Percentiles rank a stretch among this genome's conserved stretches.
These are phyloP conservation scores for Nomada lathburiana DNA, from an alignment of 2,888 invertebrate genomes.

Conservation along the genomic window DNA sequence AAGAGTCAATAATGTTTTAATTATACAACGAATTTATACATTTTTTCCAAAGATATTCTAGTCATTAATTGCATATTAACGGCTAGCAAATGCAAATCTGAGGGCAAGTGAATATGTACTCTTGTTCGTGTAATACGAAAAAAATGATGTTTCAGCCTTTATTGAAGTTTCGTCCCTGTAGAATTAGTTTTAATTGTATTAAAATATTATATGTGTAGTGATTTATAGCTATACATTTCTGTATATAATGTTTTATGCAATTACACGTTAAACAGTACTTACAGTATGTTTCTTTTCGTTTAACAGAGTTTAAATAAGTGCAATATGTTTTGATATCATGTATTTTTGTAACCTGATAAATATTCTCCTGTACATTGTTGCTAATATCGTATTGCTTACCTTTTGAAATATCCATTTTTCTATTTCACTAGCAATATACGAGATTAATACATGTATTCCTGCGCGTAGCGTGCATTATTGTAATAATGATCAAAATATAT, in stretches of 20 bases:
- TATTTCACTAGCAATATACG: constrained; percentile 16
- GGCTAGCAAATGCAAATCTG: constrained; percentile 30
- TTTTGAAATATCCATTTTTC: constrained; percentile 41
- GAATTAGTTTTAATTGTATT: constrained; percentile 9
- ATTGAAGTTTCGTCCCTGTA: constrained; percentile 5
- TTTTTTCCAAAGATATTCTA: constrained; percentile 58
- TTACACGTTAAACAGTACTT: neutral
- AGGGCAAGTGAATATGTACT: constrained; percentile 12
- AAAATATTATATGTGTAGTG: constrained; percentile 1
- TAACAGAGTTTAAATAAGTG: neutral
- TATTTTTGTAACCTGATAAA: constrained; percentile 9
- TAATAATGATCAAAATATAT: constrained; percentile 9
- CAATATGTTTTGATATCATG: neutral
- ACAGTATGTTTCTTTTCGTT: neutral
- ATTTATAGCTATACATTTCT: constrained; percentile 6
- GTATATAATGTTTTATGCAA: constrained; percentile 12
- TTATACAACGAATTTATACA: constrained; percentile 22
- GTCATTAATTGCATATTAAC: constrained; percentile 53
- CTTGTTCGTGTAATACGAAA: constrained; percentile 17
- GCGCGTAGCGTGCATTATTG: constrained; percentile 14
- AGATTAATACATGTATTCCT: constrained; percentile 20
- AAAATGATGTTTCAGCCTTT: constrained; percentile 29
- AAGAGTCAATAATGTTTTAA: constrained; percentile 59
- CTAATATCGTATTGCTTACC: constrained; percentile 5
- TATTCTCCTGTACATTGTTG: neutral